phyloP scores from a whole-genome alignment of 2,113 vertebrate species.

The Paedocypris sp. region DNA sequence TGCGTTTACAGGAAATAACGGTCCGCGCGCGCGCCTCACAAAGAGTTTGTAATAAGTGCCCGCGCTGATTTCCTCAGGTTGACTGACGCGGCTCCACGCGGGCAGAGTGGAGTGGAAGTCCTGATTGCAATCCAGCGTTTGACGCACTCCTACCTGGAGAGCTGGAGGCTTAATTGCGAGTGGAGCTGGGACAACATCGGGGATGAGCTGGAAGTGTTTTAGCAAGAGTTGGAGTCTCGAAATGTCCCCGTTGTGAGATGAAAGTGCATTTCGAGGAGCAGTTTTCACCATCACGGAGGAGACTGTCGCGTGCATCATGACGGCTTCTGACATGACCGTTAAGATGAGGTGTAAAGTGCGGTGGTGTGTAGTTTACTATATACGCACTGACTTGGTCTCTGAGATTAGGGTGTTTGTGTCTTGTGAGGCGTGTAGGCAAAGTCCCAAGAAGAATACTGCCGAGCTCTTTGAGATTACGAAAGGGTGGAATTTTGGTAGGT shows the following conservation, averaged over 20 bases:
- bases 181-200: slow-evolving; percentile 30
- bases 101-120: slow-evolving; percentile 1
- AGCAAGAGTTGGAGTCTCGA: too few relatives aligned
- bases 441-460: too few relatives aligned
- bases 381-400: slow-evolving; percentile 12
- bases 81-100: slow-evolving; percentile 14
- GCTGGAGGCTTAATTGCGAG: neutral
- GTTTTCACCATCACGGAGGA: neutral
- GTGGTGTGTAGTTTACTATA: slow-evolving; percentile 14
- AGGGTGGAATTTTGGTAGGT: too few relatives aligned
- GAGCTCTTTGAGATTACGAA: too few relatives aligned
- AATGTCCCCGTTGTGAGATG: neutral
- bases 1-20: too few relatives aligned
- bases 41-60: too few relatives aligned
- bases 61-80: too few relatives aligned
- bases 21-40: too few relatives aligned
- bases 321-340: too few relatives aligned
- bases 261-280: neutral
- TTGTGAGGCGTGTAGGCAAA: slow-evolving; percentile 7
- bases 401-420: slow-evolving; percentile 18
- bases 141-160: neutral
- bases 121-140: slow-evolving; percentile 19
- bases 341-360: neutral
- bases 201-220: slow-evolving; percentile 16
- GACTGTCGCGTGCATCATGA: too few relatives aligned